Base-by-base conservation (phyloP, 1,140 invertebrate genomes). In the Orchesella cincta region DNA sequence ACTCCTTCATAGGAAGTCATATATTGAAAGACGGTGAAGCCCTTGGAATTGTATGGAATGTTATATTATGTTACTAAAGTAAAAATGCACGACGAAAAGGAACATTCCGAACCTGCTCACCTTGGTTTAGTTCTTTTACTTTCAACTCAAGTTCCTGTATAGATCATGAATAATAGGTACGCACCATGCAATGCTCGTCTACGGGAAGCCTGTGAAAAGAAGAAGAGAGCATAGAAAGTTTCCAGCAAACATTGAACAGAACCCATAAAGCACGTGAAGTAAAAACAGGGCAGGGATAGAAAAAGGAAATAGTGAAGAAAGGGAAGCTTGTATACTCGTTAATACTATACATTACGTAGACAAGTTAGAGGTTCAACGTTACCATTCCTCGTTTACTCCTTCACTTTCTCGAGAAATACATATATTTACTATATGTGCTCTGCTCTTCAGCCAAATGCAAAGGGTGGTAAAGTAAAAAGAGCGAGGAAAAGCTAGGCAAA, bases 161-260 rank as follows among this genome's bases (percentile, higher is more conserved):
- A 18, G 39, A 46, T 8, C 39, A 46, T 46, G 39, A 46, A 46
- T 46, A 46, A 46, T 18, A 46, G 39, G 5, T 46, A 57, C 3
- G 54, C 54, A 57, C 12, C n/a, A 57, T 57, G 54, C 8, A 57
- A n/a, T n/a, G n/a, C n/a, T n/a, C n/a, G n/a, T n/a, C n/a, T 3
- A 57, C 23, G 54, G 26, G 54, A 57, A 57, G 54, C 54, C 54
- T 26, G 54, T 57, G 23, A 57, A 57, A 57, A 23, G n/a, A n/a
- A 46, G 39, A 18, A 46, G 18, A 46, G 18, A 46, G 39, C 5
- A 8, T 46, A 8, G 39, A 46, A 57, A 57, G 54, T 57, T n/a
- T 26, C 54, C 54, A 26, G n/a, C n/a, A n/a, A n/a, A n/a, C n/a
- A n/a, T n/a, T n/a, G n/a, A n/a, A n/a, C 26, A 26, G 54, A 57